These are phyloP conservation scores for Mustelus asterias DNA, from an alignment of 2,113 vertebrate species.

Conservation along the genomic window DNA sequence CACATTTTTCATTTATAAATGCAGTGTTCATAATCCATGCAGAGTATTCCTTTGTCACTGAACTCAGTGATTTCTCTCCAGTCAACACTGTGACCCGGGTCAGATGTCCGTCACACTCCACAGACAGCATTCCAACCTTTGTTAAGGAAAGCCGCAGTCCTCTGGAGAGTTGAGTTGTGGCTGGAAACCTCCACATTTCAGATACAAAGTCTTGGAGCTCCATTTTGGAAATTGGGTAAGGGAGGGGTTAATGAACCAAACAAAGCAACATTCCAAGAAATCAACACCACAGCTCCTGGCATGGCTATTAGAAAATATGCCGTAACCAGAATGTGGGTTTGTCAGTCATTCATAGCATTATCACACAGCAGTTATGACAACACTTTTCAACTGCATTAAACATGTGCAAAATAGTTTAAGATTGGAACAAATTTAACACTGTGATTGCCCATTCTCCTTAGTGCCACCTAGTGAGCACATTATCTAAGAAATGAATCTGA, in stretches of 20 bases:
- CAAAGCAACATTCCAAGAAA: constrained; percentile 20
- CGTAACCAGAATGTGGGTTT: neutral
- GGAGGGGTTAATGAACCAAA: neutral
- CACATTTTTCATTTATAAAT: neutral
- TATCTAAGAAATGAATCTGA: neutral
- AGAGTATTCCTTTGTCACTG: neutral
- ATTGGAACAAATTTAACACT: neutral
- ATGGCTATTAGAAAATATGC: constrained; percentile 13
- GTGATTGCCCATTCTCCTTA: neutral
- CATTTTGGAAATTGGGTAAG: neutral
- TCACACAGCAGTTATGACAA: constrained; percentile 11
- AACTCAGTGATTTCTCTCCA: neutral
- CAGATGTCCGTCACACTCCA: neutral
- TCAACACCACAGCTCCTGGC: constrained; percentile 18
- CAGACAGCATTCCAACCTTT: neutral
- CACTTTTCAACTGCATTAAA: constrained; percentile 22
- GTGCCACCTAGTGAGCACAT: neutral
- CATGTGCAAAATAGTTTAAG: neutral
- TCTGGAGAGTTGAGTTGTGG: too few relatives aligned
- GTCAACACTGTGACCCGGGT: neutral
- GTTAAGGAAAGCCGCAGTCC: neutral
- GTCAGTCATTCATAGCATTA: constrained; percentile 9
- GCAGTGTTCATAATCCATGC: neutral
- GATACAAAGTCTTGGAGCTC: neutral
- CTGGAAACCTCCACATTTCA: neutral